These are phyloP conservation scores for Lepidiolamprologus cunningtoni DNA, from an alignment of 2,113 vertebrate species.

Conservation along the genomic window DNA sequence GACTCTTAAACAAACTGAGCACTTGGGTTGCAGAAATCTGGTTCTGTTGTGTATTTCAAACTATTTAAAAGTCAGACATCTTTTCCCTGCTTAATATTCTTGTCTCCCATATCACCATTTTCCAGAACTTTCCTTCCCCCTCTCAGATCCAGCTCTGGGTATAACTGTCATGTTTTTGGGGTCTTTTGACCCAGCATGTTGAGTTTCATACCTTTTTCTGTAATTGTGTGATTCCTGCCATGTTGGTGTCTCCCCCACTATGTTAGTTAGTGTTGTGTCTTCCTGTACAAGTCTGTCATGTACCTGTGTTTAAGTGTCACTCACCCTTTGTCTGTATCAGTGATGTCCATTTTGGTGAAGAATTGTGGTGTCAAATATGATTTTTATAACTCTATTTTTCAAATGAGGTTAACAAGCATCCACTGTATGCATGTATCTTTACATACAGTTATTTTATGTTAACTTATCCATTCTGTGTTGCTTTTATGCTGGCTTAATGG, in stretches of 20 bases:
- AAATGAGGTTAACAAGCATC: neutral
- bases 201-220: fast-evolving
- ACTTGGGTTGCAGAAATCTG: neutral
- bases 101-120: neutral
- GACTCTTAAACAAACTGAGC: neutral
- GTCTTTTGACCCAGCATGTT: neutral
- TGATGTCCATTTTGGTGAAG: neutral
- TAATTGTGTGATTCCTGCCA: neutral
- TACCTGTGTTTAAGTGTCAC: neutral
- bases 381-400: neutral
- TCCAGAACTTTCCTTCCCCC: neutral
- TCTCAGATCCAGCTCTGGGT: neutral
- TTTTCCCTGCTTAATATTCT: neutral
- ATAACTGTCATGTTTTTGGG: neutral
- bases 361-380: neutral
- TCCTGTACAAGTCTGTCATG: neutral
- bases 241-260: neutral
- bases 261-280: neutral
- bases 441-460: fast-evolving
- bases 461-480: neutral
- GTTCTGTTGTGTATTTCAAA: neutral
- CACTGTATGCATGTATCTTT: neutral
- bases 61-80: neutral
- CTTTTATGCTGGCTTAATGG: neutral
- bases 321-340: neutral